Evolutionary conservation across 2,888 invertebrate species (phyloP), one percentile per base, ranked within the genome.

Genomic region (Muscina levida): DNA sequence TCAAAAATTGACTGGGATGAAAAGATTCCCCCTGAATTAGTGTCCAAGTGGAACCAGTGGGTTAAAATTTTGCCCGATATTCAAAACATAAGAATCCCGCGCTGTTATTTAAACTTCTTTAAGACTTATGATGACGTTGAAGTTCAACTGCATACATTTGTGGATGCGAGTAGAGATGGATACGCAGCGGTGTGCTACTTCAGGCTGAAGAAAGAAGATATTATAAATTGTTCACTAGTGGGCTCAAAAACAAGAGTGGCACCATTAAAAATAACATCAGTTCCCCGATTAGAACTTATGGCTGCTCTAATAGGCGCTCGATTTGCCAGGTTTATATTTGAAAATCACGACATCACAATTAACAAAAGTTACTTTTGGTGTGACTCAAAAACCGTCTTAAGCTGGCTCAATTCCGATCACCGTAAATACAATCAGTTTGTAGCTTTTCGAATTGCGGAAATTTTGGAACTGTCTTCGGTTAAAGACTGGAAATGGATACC

Each of bases 331-430:
- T 51, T 39, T 66, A 53, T 84, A 19, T 22, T 24, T 1, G 57
- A 79, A 13, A 70, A 53, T 37, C 78, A 79, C 17, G 59, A 62
- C 2, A 65, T 84, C 3, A 48, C 53, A 6, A 72, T 84, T 26
- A 11, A 10, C 1, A 46, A 71, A 11, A 81, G 11, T 2, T 24
- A 70, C n/a, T 84, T 82, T 53, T 86, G 85, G 85, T 77, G 84
- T 0, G 85, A 85, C 57, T 86, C 86, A 8, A 82, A 74, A 39
- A 85, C 82, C 11, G 85, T 84, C n/a, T 19, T 85, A 39, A 79
- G 77, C 37, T 86, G 85, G 85, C 57, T 86, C 10, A 48, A 72
- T 53, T 83, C 66, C 1, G 46, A 46, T 53, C 44, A 66, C 8
- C 66, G 67, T 5, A 42, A 51, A 39, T 72, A 53, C 22, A 31